A percentile compares a stretch with the other conserved stretches of the same genome.
phyloP scores from a whole-genome alignment of 2,797 vertebrate species.

The Echiichthys vipera region DNA sequence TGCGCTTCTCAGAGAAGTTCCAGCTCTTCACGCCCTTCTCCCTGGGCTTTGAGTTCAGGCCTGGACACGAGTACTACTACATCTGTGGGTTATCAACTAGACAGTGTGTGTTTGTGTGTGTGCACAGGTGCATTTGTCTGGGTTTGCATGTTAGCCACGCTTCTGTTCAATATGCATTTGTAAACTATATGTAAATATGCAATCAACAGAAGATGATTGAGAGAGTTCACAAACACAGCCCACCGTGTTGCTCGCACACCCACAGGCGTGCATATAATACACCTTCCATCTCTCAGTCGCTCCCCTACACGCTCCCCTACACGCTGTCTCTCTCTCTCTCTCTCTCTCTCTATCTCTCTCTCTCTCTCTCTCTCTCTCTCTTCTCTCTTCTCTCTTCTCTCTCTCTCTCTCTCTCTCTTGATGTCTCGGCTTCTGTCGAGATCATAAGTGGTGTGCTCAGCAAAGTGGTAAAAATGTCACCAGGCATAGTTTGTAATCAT shows the following conservation, averaged over 20 bases:
- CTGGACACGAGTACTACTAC: constrained; percentile 97
- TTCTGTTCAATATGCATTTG: constrained; percentile 61
- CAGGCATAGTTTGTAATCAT: constrained; percentile 78
- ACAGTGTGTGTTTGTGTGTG: constrained; percentile 25
- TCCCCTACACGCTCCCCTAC: no score
- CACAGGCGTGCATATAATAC: constrained; percentile 37
- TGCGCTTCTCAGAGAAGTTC: constrained; percentile 98
- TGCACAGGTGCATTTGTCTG: background rate
- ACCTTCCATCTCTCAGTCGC: constrained; percentile 37
- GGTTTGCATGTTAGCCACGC: constrained; percentile 28
- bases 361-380: background rate
- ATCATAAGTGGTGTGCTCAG: constrained; percentile 73
- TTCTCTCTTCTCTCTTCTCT: background rate
- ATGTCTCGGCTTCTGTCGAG: constrained; percentile 40
- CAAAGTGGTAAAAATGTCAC: constrained; percentile 80
- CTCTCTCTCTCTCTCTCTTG: constrained; percentile 37
- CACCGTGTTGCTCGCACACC: constrained; percentile 18
- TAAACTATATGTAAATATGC: constrained; percentile 75
- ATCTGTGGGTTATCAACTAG: constrained; percentile 89
- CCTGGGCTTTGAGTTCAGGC: constrained; percentile 96
- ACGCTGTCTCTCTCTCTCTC: no score
- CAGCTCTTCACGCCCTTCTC: constrained; percentile 99
- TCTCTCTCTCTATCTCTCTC: no score
- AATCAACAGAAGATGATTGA: constrained; percentile 74
- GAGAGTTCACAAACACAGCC: constrained; percentile 56